Percentiles rank a stretch among this genome's conserved stretches.
Evolutionary conservation across 2,888 invertebrate genomes (phyloP).

Genomic region (Scaptomyza parva): DNA sequence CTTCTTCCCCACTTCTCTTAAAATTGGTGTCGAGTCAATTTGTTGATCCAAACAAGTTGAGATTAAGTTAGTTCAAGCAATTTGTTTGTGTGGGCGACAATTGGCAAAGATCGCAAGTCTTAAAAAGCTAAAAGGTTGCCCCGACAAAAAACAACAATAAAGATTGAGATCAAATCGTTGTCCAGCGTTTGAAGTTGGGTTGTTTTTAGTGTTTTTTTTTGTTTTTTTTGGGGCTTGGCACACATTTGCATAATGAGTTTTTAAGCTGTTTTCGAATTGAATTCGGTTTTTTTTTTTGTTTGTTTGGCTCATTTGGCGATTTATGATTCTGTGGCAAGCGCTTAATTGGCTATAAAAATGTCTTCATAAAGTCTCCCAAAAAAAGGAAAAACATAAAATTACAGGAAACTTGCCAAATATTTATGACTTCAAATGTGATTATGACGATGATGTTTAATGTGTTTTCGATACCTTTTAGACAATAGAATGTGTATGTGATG

Average conservation of each 20-base stretch:
- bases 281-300: slow-evolving; percentile 38
- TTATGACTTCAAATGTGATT: slow-evolving; percentile 39
- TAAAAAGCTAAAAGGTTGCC: slow-evolving; percentile 55
- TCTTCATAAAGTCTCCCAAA: slow-evolving; percentile 65
- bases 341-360: slow-evolving; percentile 81
- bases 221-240: slow-evolving; percentile 39
- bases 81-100: slow-evolving; percentile 71
- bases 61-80: slow-evolving; percentile 56
- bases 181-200: slow-evolving; percentile 20
- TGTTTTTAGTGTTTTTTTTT: neutral
- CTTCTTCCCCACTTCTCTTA: neutral
- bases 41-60: slow-evolving; percentile 45
- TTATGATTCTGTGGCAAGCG: slow-evolving; percentile 67
- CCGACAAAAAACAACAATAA: neutral
- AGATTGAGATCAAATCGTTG: slow-evolving; percentile 40
- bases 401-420: slow-evolving; percentile 34
- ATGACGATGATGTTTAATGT: slow-evolving; percentile 33
- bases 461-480: slow-evolving; percentile 6
- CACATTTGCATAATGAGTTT: slow-evolving; percentile 79
- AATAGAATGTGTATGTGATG: too few species aligned
- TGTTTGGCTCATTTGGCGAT: slow-evolving; percentile 44
- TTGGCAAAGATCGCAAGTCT: slow-evolving; percentile 28
- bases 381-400: slow-evolving; percentile 18
- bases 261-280: slow-evolving; percentile 76
- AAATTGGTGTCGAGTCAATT: slow-evolving; percentile 28